Conservation (phyloP, 35 echinoderm and acorn worm genomes). For the Holothuria glaberrima region DNA sequence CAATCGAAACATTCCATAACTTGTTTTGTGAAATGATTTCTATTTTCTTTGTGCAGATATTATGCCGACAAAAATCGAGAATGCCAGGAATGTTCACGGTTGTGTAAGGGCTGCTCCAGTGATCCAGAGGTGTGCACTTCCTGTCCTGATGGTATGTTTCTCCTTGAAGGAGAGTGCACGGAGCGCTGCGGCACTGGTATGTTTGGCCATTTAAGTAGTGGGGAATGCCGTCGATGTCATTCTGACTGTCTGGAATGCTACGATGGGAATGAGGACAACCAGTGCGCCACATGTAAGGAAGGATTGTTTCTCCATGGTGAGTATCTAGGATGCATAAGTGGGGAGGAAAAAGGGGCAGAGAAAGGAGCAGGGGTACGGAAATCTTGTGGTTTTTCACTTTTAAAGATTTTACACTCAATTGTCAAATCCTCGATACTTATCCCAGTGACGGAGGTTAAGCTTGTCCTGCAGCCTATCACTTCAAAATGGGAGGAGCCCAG, state of each 20-base stretch:
- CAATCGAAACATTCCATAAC: no score
- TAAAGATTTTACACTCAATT: no score
- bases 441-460: no score
- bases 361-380: no score
- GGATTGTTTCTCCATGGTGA: slow-evolving; percentile 80
- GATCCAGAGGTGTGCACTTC: slow-evolving; percentile 53
- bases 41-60: slow-evolving; percentile 55
- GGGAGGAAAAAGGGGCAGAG: no score
- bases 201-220: slow-evolving; percentile 66
- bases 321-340: neutral
- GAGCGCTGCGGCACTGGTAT: slow-evolving; percentile 58
- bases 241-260: slow-evolving; percentile 75
- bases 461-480: no score
- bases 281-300: slow-evolving; percentile 69
- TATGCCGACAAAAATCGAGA: slow-evolving; percentile 13
- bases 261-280: slow-evolving; percentile 61
- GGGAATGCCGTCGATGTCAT: slow-evolving; percentile 66
- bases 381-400: no score
- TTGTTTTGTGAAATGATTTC: neutral
- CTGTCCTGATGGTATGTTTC: slow-evolving; percentile 65
- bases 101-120: slow-evolving; percentile 60
- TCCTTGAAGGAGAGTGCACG: slow-evolving; percentile 55
- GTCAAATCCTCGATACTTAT: no score
- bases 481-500: no score
- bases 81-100: slow-evolving; percentile 63